Evolutionary conservation across 2,797 vertebrate species (phyloP), one percentile per base, ranked within the genome.

Genomic region (Rhodeus uyekii): DNA sequence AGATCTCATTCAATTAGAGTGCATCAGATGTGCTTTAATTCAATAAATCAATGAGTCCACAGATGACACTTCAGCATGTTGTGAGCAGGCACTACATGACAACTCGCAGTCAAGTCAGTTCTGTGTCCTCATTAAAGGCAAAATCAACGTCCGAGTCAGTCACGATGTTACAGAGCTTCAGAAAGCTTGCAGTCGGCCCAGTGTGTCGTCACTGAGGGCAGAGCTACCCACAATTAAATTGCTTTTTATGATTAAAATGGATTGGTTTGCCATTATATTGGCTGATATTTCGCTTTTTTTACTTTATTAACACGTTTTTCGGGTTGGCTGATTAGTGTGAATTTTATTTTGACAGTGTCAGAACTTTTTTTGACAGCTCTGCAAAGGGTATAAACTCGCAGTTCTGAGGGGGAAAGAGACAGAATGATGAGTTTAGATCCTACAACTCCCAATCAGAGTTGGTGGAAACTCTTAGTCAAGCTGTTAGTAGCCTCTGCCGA

Each of bases 1-100:
- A 64, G 13, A 50, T 65, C 72, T 80, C 27, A 76, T 83, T 78
- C 58, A 65, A 4, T 74, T 61, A 39, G 48, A 69, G 46, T 36
- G 12, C 46, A 36, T 46, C 32, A 48, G 29, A 69, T 61, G 32
- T 38, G 55, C 46, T 81, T 58, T 75, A 16, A 38, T 48, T 63
- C 69, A 29, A 8, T 69, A 34, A 44, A 38, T 69, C 72, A 22
- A 39, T 67, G 67, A 24, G 24, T 63, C 61, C 18, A 7, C 42
- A 18, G 24, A n/a, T n/a, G n/a, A n/a, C n/a, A n/a, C n/a, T 36
- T 75, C 74, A n/a, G 38, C 63, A 38, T 65, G 61, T 39, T 46
- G 1, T 50, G 34, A 72, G 18, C 29, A 34, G 44, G 5, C 4
- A 8, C 67, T n/a, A 36, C 18, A 1, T 58, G 22, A 55, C 29